Conservation (phyloP, 2,888 invertebrate genomes). For the Tryphoninae sp. region DNA sequence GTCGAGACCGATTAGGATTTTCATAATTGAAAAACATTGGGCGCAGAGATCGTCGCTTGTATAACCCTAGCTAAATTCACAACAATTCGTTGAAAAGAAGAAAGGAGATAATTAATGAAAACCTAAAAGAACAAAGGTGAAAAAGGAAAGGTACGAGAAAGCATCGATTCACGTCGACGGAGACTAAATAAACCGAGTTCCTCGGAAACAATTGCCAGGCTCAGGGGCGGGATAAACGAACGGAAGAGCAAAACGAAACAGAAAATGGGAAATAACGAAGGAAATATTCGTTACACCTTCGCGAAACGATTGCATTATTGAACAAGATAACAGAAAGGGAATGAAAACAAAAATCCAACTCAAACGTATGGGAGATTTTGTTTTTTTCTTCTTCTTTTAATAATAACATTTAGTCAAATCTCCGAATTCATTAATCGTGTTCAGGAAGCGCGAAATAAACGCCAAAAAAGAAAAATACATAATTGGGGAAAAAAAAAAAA, state of each 20-base stretch:
- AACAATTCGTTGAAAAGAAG: not conserved
- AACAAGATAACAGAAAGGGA: slow-evolving; percentile 17
- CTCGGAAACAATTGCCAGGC: not conserved
- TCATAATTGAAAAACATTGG: slow-evolving; percentile 6
- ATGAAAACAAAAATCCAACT: slow-evolving; percentile 50
- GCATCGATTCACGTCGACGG: slow-evolving; percentile 47
- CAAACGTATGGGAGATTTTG: slow-evolving; percentile 33
- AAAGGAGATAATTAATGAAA: not conserved
- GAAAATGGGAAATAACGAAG: slow-evolving; percentile 34
- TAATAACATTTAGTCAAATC: slow-evolving; percentile 34
- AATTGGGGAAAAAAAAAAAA: slow-evolving; percentile 27
- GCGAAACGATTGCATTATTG: slow-evolving; percentile 25
- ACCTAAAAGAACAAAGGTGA: slow-evolving; percentile 36
- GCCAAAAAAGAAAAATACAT: slow-evolving; percentile 40
- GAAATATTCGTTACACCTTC: not conserved
- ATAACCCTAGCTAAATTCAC: not conserved
- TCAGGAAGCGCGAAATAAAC: slow-evolving; percentile 50
- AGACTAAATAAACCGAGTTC: slow-evolving; percentile 3
- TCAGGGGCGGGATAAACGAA: not conserved
- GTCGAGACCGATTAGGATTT: slow-evolving; percentile 5
- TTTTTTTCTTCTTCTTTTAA: slow-evolving; percentile 34
- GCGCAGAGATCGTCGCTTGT: slow-evolving; percentile 4
- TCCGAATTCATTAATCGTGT: slow-evolving; percentile 34
- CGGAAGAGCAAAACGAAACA: slow-evolving; percentile 21
- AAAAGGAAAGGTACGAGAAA: slow-evolving; percentile 53